Percentiles rank a stretch among this genome's conserved stretches.
phyloP scores from a whole-genome alignment of 2,888 invertebrate species.

The Apamea sordens region DNA sequence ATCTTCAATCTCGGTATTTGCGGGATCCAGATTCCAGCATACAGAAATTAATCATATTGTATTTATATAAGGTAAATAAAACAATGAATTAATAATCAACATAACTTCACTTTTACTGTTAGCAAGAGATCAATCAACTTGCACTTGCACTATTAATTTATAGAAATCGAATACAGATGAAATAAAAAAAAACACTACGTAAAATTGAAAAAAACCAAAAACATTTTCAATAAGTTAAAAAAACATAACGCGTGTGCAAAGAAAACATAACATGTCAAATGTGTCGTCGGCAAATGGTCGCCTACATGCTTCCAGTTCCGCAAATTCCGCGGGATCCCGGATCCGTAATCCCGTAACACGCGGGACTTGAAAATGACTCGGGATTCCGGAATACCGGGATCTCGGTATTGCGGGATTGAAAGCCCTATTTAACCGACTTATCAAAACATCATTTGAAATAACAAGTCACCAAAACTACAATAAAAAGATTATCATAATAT shows the following conservation, averaged over 20 bases:
- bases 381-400: not conserved
- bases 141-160: not conserved
- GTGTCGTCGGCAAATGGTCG: not conserved
- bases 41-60: not conserved
- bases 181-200: not conserved
- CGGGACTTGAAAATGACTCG: not conserved
- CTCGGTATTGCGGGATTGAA: not conserved
- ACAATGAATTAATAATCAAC: not conserved
- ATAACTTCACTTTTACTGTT: not conserved
- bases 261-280: not conserved
- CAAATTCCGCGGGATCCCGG: too few relatives aligned
- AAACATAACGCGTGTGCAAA: not conserved
- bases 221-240: not conserved
- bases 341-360: not conserved
- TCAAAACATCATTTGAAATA: conserved; percentile 37
- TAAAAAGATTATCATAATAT: conserved; percentile 33
- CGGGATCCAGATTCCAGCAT: not conserved
- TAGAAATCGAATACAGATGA: not conserved
- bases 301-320: not conserved
- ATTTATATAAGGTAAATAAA: not conserved
- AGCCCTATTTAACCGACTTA: conserved; percentile 18
- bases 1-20: not conserved
- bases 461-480: conserved; percentile 17
- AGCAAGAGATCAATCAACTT: not conserved
- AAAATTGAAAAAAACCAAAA: not conserved